A percentile compares a stretch with the other conserved stretches of the same genome.
Evolutionary conservation across 2,797 vertebrate species (phyloP).

Genomic region (Meriones psammophilus): DNA sequence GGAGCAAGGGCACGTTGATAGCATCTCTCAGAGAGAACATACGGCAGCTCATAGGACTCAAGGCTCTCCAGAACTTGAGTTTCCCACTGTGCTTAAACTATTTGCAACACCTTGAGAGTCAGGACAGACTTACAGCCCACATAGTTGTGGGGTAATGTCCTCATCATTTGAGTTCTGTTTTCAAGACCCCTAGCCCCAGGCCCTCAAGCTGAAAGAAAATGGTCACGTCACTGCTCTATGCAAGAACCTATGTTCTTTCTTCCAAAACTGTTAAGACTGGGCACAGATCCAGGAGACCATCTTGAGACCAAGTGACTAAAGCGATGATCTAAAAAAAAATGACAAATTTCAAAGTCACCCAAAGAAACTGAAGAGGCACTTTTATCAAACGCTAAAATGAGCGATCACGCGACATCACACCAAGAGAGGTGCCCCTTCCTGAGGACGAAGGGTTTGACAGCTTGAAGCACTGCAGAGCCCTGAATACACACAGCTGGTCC

Average conservation of each 20-base stretch:
- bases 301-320: not conserved
- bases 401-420: not conserved
- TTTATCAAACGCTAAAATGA: not conserved
- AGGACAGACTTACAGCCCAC: not conserved
- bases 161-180: constrained; percentile 50
- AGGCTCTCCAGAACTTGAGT: not conserved
- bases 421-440: not conserved
- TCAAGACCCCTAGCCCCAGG: not conserved
- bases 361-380: constrained; percentile 33
- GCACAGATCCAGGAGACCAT: not conserved
- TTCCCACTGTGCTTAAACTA: not conserved
- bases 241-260: not conserved
- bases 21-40: not conserved
- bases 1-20: not conserved
- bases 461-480: not conserved
- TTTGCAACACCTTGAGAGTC: constrained; percentile 7
- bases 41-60: not conserved
- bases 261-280: constrained; percentile 4
- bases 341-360: constrained; percentile 28
- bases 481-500: not conserved
- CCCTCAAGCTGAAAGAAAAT: not conserved
- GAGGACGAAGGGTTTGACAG: not conserved
- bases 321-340: not conserved
- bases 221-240: not conserved
- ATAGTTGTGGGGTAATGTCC: not conserved